phyloP scores from a whole-genome alignment of 1,140 invertebrate species.

The Archivesica marissinica region DNA sequence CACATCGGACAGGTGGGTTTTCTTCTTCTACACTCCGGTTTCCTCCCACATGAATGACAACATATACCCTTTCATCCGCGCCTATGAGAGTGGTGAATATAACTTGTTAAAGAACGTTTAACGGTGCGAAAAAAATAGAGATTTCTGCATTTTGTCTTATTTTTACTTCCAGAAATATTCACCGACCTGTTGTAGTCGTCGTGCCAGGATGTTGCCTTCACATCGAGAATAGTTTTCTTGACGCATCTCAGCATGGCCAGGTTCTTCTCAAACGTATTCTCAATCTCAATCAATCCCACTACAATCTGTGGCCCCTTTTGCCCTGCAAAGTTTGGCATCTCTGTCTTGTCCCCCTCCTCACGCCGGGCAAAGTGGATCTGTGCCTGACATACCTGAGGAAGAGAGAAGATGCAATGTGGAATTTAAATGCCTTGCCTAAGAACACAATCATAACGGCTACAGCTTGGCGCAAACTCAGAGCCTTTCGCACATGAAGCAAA shows the following conservation, averaged over 20 bases:
- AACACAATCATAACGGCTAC: too few relatives aligned
- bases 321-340: slow-evolving; percentile 84
- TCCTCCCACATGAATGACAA: too few relatives aligned
- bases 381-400: slow-evolving; percentile 86
- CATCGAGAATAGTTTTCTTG: slow-evolving; percentile 89
- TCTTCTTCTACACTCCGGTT: too few relatives aligned
- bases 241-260: slow-evolving; percentile 87
- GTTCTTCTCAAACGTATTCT: slow-evolving; percentile 89
- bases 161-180: background rate
- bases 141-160: too few relatives aligned
- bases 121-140: too few relatives aligned
- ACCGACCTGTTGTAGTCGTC: slow-evolving; percentile 88
- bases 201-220: slow-evolving; percentile 89
- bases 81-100: too few relatives aligned
- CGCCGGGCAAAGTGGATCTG: slow-evolving; percentile 84
- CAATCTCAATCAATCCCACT: slow-evolving; percentile 89
- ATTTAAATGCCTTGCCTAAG: too few relatives aligned
- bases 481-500: background rate
- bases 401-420: background rate
- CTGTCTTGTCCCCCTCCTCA: slow-evolving; percentile 82
- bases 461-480: too few relatives aligned
- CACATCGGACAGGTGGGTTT: too few relatives aligned
- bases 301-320: slow-evolving; percentile 88
- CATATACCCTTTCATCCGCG: too few relatives aligned
- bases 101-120: too few relatives aligned